Evolutionary conservation across 2,888 invertebrate species (phyloP).

Genomic region (Deilephila elpenor): DNA sequence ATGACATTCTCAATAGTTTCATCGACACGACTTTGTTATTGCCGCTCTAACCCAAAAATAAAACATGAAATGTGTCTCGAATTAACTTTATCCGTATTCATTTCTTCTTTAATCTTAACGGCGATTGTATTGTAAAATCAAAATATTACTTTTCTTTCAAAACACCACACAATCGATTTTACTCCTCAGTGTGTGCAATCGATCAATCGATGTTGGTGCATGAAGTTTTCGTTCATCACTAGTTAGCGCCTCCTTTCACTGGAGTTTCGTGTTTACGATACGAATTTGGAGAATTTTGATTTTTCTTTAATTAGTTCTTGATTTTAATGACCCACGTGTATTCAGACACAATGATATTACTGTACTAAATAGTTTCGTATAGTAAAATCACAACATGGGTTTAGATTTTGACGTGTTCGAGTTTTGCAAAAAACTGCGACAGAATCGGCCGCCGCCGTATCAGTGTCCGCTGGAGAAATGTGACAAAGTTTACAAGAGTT

Average conservation of each 20-base stretch:
- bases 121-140: no score
- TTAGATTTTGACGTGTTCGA: slow-evolving; percentile 94
- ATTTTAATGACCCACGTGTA: not conserved
- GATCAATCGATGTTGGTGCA: not conserved
- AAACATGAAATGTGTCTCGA: no score
- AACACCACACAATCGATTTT: no score
- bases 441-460: slow-evolving; percentile 93
- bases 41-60: no score
- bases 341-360: not conserved
- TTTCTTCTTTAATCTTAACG: no score
- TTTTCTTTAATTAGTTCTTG: not conserved
- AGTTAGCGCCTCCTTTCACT: slow-evolving; percentile 29
- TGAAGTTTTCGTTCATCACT: not conserved
- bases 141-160: no score
- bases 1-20: not conserved
- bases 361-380: slow-evolving; percentile 1
- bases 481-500: slow-evolving; percentile 93
- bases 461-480: slow-evolving; percentile 94
- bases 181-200: no score
- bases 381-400: slow-evolving; percentile 85
- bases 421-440: slow-evolving; percentile 92
- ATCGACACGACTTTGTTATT: not conserved
- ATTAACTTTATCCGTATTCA: no score
- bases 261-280: slow-evolving; percentile 5
- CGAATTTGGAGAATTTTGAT: not conserved